Conservation (phyloP, 1,140 invertebrate species). For the Trissolcus basalis region DNA sequence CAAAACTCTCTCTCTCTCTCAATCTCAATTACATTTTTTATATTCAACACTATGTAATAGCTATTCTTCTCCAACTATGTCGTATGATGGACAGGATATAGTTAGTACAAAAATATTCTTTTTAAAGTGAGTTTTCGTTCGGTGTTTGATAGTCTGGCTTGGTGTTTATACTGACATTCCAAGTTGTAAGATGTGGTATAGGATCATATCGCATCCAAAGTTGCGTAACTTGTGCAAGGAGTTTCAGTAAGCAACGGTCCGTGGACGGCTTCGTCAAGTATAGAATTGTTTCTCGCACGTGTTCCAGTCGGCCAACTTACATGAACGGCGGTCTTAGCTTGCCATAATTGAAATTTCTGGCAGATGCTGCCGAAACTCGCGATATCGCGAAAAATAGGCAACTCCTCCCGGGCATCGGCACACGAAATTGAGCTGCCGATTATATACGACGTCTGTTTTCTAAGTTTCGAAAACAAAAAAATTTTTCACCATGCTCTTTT, state of each 20-base stretch:
- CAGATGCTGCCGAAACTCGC: slow-evolving; percentile 50
- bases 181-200: slow-evolving; percentile 48
- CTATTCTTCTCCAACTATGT: no score
- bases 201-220: slow-evolving; percentile 47
- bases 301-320: slow-evolving; percentile 50
- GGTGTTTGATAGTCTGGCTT: slow-evolving; percentile 3
- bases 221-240: slow-evolving; percentile 47
- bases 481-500: no score
- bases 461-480: background rate
- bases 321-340: slow-evolving; percentile 40
- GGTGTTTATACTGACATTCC: slow-evolving; percentile 40
- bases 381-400: slow-evolving; percentile 44
- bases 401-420: background rate
- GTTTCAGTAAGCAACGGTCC: slow-evolving; percentile 40
- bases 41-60: no score
- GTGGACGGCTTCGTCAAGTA: slow-evolving; percentile 47
- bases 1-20: no score
- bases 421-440: slow-evolving; percentile 12
- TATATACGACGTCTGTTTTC: slow-evolving; percentile 1
- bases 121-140: no score
- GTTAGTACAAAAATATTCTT: no score
- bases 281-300: slow-evolving; percentile 56
- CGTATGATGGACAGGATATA: no score
- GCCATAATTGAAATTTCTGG: slow-evolving; percentile 59
- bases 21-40: no score